A percentile compares a stretch with the other conserved stretches of the same genome.
Conservation (phyloP, 2,113 vertebrate species). For the Anoura caudifer region DNA sequence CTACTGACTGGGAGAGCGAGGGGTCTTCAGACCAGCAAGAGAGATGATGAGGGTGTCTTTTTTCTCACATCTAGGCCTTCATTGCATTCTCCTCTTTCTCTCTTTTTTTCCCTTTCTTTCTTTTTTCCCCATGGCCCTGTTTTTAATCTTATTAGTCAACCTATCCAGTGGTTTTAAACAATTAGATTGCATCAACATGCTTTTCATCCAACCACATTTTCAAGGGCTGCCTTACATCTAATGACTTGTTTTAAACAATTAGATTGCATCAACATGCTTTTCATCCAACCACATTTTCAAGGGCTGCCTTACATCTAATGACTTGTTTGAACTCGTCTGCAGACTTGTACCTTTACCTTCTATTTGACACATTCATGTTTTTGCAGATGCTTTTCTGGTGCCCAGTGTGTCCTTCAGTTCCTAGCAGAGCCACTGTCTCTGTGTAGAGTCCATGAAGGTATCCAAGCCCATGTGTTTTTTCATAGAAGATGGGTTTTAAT, state of each 20-base stretch:
- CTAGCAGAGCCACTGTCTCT: background rate
- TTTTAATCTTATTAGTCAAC: background rate
- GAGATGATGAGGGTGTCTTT: background rate
- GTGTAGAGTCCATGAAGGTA: background rate
- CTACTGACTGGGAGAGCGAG: background rate
- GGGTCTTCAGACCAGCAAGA: background rate
- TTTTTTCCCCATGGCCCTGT: background rate
- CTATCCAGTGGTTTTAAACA: background rate
- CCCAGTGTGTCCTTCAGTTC: background rate
- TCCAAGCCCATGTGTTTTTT: background rate
- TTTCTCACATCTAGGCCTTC: background rate
- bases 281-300: background rate
- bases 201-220: background rate
- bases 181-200: background rate
- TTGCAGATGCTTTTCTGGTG: background rate
- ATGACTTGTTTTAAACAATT: background rate
- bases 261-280: background rate
- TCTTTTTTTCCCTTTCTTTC: background rate
- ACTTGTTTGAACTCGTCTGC: background rate
- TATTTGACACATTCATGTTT: background rate
- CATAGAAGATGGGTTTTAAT: background rate
- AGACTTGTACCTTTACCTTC: background rate
- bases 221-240: background rate
- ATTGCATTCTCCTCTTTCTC: background rate
- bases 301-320: background rate